Evolutionary conservation across 2,888 invertebrate species (phyloP).

Genomic region (Ophraella communa): DNA sequence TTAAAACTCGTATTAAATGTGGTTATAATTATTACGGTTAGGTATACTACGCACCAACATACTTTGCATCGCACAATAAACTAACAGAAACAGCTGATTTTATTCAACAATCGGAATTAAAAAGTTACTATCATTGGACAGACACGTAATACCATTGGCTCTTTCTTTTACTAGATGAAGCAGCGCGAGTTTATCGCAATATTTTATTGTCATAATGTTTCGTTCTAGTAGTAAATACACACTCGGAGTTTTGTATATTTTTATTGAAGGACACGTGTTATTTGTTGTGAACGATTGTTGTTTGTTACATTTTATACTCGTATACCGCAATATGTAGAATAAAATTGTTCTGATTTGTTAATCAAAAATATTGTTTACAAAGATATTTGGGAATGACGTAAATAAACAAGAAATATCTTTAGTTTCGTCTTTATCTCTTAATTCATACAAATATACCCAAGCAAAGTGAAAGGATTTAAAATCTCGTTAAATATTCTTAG

Average conservation of each 20-base stretch:
- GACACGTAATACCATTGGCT: background rate
- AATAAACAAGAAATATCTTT: background rate
- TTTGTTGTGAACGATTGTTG: background rate
- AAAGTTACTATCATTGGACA: slow-evolving; percentile 37
- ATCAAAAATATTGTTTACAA: background rate
- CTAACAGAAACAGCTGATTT: slow-evolving; percentile 37
- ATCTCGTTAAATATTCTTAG: too few species aligned
- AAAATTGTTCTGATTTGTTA: background rate
- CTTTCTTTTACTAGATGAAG: background rate
- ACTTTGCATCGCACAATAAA: slow-evolving; percentile 7
- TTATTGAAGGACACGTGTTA: background rate
- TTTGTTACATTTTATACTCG: background rate
- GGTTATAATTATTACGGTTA: background rate
- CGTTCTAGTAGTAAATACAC: background rate
- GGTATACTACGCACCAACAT: slow-evolving; percentile 20
- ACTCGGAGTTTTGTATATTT: background rate
- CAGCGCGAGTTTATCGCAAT: slow-evolving; percentile 1
- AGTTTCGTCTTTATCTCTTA: background rate
- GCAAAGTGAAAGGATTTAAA: too few species aligned
- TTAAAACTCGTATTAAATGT: slow-evolving; percentile 11
- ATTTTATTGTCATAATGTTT: background rate
- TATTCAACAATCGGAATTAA: slow-evolving; percentile 30
- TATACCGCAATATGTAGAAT: background rate
- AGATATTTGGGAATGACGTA: background rate
- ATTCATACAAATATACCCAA: too few species aligned